phyloP scores from a whole-genome alignment of 2,113 vertebrate genomes.

The Forbesichthys agassizii region DNA sequence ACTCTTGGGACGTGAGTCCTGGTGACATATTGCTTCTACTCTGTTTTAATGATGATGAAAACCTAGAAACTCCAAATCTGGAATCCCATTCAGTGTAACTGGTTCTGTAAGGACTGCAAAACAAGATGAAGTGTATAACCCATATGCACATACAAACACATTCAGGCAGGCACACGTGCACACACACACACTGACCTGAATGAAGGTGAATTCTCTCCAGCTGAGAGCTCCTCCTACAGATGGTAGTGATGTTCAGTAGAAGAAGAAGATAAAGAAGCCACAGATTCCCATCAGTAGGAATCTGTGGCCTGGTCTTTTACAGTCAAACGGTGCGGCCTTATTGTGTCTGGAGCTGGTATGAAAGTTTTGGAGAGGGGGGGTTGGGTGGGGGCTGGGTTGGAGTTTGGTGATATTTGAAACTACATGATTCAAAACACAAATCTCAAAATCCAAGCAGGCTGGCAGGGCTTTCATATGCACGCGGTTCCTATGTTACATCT shows the following conservation, averaged over 20 bases:
- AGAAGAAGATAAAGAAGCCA: constrained; percentile 86
- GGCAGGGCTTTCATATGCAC: too few species aligned
- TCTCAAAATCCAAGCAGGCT: too few species aligned
- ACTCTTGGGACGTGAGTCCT: constrained; percentile 42
- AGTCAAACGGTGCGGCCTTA: constrained; percentile 68
- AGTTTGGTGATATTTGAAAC: too few species aligned
- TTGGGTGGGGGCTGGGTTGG: too few species aligned
- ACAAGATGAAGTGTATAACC: too few species aligned
- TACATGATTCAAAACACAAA: too few species aligned
- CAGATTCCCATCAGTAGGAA: constrained; percentile 83
- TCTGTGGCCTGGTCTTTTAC: constrained; percentile 81
- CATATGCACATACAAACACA: too few species aligned
- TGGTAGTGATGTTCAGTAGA: constrained; percentile 89
- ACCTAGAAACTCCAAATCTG: constrained; percentile 22
- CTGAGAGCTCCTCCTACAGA: constrained; percentile 90
- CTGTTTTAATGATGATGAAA: constrained; percentile 54
- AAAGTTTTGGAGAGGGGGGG: too few species aligned
- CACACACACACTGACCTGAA: constrained; percentile 54
- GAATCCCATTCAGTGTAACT: constrained; percentile 2
- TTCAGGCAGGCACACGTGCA: too few species aligned
- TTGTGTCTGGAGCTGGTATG: constrained; percentile 50
- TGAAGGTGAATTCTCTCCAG: constrained; percentile 86
- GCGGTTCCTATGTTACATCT: too few species aligned
- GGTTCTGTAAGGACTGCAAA: too few species aligned
- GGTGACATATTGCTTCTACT: constrained; percentile 50